Evolutionary conservation across 1,140 invertebrate species (phyloP).

Genomic region (Goniozus legneri): DNA sequence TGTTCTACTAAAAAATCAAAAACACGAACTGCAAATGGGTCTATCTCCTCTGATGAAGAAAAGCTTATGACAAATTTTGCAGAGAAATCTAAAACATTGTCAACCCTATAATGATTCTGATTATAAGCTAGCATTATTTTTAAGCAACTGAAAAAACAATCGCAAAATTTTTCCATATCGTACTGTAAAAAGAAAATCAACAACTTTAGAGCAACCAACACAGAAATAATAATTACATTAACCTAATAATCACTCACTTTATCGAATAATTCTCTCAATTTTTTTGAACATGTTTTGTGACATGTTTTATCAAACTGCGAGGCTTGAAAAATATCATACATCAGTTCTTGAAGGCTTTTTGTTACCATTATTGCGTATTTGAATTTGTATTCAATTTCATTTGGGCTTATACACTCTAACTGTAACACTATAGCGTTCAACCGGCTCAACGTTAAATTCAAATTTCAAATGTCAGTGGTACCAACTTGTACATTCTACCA

Average conservation of each 20-base stretch:
- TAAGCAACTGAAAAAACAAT: conserved; percentile 31
- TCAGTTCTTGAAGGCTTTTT: neutral
- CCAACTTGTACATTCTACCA: too few species aligned
- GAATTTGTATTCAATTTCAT: too few species aligned
- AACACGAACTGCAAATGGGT: conserved; percentile 31
- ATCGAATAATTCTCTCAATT: conserved; percentile 57
- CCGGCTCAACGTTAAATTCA: too few species aligned
- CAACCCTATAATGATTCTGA: conserved; percentile 48
- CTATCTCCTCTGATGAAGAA: conserved; percentile 6
- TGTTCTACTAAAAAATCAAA: conserved; percentile 35
- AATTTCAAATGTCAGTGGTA: too few species aligned
- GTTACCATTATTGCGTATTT: too few species aligned
- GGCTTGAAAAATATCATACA: conserved; percentile 55
- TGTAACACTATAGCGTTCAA: too few species aligned
- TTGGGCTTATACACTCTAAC: too few species aligned
- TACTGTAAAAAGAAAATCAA: conserved; percentile 21
- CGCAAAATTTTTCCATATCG: conserved; percentile 28
- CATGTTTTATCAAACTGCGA: conserved; percentile 61
- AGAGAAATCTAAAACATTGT: conserved; percentile 39
- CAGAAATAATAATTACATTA: neutral
- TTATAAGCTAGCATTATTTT: conserved; percentile 29
- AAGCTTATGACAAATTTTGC: conserved; percentile 55
- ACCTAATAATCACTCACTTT: conserved; percentile 47
- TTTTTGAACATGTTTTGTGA: conserved; percentile 61
- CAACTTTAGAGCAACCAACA: neutral